phyloP scores from a whole-genome alignment of 2,113 vertebrate species.

The Pelobates fuscus region DNA sequence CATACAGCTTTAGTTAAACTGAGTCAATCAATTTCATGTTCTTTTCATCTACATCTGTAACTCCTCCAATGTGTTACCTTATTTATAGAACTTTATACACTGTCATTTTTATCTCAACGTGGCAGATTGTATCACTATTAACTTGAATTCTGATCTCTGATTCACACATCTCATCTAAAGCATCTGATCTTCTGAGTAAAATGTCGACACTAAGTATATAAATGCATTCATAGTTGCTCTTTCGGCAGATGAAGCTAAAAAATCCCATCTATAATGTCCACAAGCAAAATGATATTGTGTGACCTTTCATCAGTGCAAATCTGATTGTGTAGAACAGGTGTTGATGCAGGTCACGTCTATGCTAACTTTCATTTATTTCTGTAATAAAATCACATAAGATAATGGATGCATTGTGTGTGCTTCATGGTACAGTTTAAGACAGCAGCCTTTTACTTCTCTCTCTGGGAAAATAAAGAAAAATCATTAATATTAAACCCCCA shows the following conservation, averaged over 20 bases:
- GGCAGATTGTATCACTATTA: constrained; percentile 17
- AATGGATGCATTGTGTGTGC: constrained; percentile 35
- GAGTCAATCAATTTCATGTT: too few species aligned
- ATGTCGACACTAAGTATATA: constrained; percentile 37
- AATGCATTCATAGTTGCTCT: constrained; percentile 38
- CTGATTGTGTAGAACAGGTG: constrained; percentile 48
- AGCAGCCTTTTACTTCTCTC: background rate
- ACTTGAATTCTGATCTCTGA: constrained; percentile 6
- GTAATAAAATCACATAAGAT: constrained; percentile 46
- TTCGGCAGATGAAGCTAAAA: constrained; percentile 22
- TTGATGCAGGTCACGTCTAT: constrained; percentile 46
- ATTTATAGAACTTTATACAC: too few species aligned
- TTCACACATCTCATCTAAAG: constrained; percentile 12
- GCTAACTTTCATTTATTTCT: constrained; percentile 35
- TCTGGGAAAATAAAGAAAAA: background rate
- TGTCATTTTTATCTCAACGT: too few species aligned
- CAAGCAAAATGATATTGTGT: constrained; percentile 37
- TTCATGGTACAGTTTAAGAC: constrained; percentile 5
- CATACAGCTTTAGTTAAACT: too few species aligned
- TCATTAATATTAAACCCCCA: too few species aligned
- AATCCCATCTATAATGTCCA: constrained; percentile 38
- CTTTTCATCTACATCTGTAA: too few species aligned
- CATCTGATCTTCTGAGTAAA: constrained; percentile 14
- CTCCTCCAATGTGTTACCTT: too few species aligned
- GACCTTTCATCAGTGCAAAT: constrained; percentile 46